Evolutionary conservation across 2,113 vertebrate species (phyloP), one percentile per base, ranked within the genome.

Genomic region (Agapornis roseicollis): DNA sequence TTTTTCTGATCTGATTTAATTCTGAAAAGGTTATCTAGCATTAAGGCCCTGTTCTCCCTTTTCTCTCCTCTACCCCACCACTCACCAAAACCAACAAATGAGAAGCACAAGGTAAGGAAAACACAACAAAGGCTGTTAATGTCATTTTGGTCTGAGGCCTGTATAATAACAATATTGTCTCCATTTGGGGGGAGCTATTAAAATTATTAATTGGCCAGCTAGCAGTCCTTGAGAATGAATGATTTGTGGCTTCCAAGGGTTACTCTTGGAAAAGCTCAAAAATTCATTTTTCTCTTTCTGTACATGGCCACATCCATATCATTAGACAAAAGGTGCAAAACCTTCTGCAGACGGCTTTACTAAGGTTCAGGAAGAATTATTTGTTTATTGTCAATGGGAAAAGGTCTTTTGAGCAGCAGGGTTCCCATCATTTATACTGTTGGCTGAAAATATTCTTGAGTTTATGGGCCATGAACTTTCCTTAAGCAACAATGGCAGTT

Each of bases 401-500:
- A 78, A 78, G n/a, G 25, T 25, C 25, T 85, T 85, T 25, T 8
- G 8, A 55, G 47, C 2, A 37, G 56, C 61, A 72, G 9, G 5
- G 6, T 15, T 88, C 24, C 35, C 31, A 53, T 28, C 41, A 13
- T 71, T 50, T 49, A 28, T 2, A 44, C 2, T 39, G 6, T 47
- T 83, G 61, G 16, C 33, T 81, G 20, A 82, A 71, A 94, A 60
- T 44, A 11, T 31, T 68, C 41, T 81, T 74, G 55, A 49, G 17
- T 5, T 47, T 73, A 53, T 9, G 7, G 58, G 24, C 42, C 29
- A 49, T 2, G 6, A 78, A 44, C 13, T 7, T n/a, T 13, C 33
- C 19, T 55, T n/a, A 60, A 80, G 11, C 27, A 49, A 23, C 0
- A 0, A 29, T 5, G 2, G 22, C 17, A 70, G 27, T 23, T 49